Evolutionary conservation across 2,113 vertebrate species (phyloP), one percentile per base, ranked within the genome.

Genomic region (Spea bombifrons): DNA sequence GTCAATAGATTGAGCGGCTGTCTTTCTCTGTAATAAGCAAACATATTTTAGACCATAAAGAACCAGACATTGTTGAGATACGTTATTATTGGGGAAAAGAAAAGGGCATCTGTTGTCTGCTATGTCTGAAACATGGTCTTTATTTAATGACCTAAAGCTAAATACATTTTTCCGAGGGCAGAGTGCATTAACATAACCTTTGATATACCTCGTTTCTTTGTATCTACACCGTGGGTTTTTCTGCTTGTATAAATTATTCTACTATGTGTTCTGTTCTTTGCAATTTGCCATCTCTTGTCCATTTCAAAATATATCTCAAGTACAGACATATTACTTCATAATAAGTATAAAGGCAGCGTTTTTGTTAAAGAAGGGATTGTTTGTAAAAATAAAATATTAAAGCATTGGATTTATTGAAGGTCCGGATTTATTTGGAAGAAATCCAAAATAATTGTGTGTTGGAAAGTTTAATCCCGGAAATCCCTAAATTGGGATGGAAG

Each of bases 1-100:
- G 78, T 80, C 78, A 80, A 80, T 80, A 65, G 78, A 80, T 80
- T 80, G 71, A 74, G 74, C 71, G 48, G 71, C 78, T 80, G 78
- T 80, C 78, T 66, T 68, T 80, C 73, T 80, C 78, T 74, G 71
- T 80, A 80, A 80, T 80, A 80, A 80, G 78, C 78, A 80, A 80
- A 80, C 78, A 74, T 50, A 80, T 74, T 80, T 73, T 68, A 80
- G 78, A 80, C 78, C 78, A 68, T 80, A 80, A 73, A 80, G 71
- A 80, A 68, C 50, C 63, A 68, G 71, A 73, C 70, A 74, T 80
- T 80, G 78, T 74, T 80, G 67, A 72, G 71, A 53, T 74, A 80
- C 78, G 78, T 80, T 71, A 80, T 80, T 73, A 80, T 74, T 13
- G 71, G 78, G 71, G 70, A 79, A 66, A 79, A 73, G 70, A 80